Percentiles rank a stretch among this genome's conserved stretches.
Evolutionary conservation across 1,140 invertebrate genomes (phyloP).

Genomic region (Trachymyrmex cornetzi): DNA sequence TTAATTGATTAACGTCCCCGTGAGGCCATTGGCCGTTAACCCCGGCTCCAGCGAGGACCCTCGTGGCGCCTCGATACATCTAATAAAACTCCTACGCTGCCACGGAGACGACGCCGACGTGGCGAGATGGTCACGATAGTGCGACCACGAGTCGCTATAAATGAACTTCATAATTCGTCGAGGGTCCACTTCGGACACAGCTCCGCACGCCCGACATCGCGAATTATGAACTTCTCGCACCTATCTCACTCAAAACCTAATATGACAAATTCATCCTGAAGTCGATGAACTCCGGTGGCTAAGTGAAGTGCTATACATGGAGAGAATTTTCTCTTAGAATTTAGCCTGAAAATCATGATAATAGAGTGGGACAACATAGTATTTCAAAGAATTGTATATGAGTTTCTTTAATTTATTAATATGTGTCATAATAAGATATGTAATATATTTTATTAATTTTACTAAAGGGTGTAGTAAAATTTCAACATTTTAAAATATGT

Average conservation of each 20-base stretch:
- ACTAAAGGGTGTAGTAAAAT: too few species aligned
- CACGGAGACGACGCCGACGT: too few species aligned
- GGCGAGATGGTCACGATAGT: conserved; percentile 8
- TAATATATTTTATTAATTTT: too few species aligned
- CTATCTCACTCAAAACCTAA: background rate
- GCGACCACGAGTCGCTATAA: conserved; percentile 8
- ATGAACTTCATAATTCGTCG: conserved; percentile 42
- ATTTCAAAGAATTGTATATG: too few species aligned
- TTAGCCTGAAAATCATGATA: too few species aligned
- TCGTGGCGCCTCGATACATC: conserved; percentile 43
- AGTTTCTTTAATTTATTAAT: too few species aligned
- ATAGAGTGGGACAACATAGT: too few species aligned
- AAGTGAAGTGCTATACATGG: background rate
- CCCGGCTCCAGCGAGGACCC: conserved; percentile 29
- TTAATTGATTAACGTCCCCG: conserved; percentile 65
- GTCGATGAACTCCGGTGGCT: background rate
- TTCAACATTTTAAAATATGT: too few species aligned
- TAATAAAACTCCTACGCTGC: conserved; percentile 18
- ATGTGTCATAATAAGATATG: too few species aligned
- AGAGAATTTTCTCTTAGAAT: too few species aligned
- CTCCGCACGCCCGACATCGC: background rate
- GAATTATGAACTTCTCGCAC: background rate
- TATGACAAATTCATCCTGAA: background rate
- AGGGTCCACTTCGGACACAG: background rate
- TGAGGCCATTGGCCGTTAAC: conserved; percentile 57